Evolutionary conservation across 2,888 invertebrate genomes (phyloP).

Genomic region (Drepanosiphum platanoidis): DNA sequence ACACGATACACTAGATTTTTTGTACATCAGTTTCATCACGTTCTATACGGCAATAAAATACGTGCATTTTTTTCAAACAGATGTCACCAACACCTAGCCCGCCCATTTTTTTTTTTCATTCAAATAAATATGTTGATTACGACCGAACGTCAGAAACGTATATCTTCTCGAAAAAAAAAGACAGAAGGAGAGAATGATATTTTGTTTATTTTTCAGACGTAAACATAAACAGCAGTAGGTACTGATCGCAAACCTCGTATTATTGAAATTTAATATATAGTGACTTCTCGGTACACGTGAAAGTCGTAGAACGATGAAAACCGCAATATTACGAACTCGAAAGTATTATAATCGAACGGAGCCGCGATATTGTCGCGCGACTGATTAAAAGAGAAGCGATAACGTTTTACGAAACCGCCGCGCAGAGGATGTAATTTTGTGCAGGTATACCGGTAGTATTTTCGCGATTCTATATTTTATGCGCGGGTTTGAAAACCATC

Average conservation of each 20-base stretch:
- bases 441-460: not conserved
- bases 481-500: not conserved
- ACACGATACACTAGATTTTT: not conserved
- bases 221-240: no score
- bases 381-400: not conserved
- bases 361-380: no score
- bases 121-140: not conserved
- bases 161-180: not conserved
- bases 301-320: no score
- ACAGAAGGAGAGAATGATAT: no score
- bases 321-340: no score
- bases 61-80: not conserved
- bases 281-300: no score
- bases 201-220: no score
- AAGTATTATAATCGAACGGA: no score
- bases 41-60: not conserved
- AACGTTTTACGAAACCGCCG: not conserved
- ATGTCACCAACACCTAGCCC: not conserved
- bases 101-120: no score
- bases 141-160: not conserved
- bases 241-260: no score
- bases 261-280: no score
- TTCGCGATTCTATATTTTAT: not conserved
- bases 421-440: not conserved
- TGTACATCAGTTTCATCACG: not conserved